These are phyloP conservation scores for Iguana delicatissima DNA, from an alignment of 2,797 vertebrate genomes.

Conservation along the genomic window DNA sequence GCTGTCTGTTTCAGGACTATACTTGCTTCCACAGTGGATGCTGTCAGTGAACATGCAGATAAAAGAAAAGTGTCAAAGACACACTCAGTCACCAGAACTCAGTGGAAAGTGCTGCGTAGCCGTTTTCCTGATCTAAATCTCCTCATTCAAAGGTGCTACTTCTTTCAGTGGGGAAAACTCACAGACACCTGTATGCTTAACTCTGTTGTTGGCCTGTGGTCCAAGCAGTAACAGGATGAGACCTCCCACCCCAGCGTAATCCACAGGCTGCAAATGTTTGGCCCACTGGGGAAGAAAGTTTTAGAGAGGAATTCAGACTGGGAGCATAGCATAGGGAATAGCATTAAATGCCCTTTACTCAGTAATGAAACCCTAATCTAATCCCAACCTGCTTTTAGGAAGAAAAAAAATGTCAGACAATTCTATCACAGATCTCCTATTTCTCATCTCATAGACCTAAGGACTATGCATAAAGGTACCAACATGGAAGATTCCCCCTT, in stretches of 20 bases:
- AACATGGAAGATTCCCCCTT: neutral
- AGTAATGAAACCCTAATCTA: neutral
- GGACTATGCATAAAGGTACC: neutral
- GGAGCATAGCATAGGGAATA: neutral
- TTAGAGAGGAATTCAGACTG: neutral
- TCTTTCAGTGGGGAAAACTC: neutral
- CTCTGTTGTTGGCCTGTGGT: no score
- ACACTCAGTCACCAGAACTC: neutral
- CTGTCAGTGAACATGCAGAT: conserved; percentile 2
- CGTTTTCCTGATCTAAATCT: neutral
- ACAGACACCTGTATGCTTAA: no score
- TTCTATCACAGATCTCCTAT: neutral
- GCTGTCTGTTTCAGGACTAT: neutral
- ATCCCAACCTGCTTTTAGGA: no score
- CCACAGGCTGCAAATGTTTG: neutral
- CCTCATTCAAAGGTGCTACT: neutral
- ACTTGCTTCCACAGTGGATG: conserved; percentile 18
- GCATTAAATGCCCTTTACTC: neutral
- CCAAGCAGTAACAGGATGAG: no score
- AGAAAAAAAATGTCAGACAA: neutral
- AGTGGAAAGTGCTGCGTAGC: neutral
- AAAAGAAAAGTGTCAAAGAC: conserved; percentile 10
- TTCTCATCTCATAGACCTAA: neutral
- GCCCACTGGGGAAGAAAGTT: neutral
- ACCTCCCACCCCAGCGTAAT: no score